Conservation (phyloP, 1,140 invertebrate genomes). For the Drosophila carrolli region DNA sequence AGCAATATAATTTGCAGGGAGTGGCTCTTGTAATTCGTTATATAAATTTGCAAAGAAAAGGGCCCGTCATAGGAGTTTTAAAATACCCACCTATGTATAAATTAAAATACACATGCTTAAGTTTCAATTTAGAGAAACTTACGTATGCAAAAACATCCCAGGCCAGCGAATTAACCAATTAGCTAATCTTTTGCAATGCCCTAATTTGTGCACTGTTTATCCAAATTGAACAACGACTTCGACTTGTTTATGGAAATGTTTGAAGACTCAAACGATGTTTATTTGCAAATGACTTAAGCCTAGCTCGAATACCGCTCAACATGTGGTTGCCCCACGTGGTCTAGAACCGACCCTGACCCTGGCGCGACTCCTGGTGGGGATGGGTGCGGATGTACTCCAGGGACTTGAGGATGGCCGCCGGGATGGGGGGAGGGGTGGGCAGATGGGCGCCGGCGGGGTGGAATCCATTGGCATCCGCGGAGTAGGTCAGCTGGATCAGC, state of each 20-base stretch:
- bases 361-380: constrained; percentile 80
- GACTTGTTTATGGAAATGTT: constrained; percentile 26
- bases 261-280: constrained; percentile 25
- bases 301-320: constrained; percentile 42
- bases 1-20: no score
- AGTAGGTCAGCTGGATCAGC: constrained; percentile 87
- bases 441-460: constrained; percentile 90
- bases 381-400: constrained; percentile 87
- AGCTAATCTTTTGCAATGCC: constrained; percentile 6
- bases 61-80: no score
- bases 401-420: constrained; percentile 87
- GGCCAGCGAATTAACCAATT: neutral
- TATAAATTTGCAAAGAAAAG: no score
- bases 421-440: constrained; percentile 92
- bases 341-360: constrained; percentile 56
- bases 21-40: no score
- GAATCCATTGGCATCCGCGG: constrained; percentile 92
- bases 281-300: constrained; percentile 44
- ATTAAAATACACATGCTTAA: no score
- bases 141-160: neutral
- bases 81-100: no score
- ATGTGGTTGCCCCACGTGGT: constrained; percentile 2
- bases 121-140: no score
- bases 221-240: constrained; percentile 2
- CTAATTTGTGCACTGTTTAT: constrained; percentile 1